phyloP scores from a whole-genome alignment of 2,888 invertebrate genomes.

The Branchellion lobata region DNA sequence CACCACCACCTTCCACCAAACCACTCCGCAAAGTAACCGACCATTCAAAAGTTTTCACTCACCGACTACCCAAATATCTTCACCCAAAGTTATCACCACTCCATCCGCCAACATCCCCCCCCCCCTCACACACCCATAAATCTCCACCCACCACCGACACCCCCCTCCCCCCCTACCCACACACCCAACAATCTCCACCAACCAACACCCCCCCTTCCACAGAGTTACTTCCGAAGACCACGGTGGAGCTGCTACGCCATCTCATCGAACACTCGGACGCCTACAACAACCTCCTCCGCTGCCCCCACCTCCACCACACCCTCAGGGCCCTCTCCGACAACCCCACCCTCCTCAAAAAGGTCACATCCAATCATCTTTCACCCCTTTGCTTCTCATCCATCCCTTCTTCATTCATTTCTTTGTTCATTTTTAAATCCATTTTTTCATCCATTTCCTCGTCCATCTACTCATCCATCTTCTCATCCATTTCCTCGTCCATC shows the following conservation, averaged over 20 bases:
- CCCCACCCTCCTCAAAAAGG: neutral
- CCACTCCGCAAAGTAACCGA: too few relatives aligned
- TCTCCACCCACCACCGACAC: too few relatives aligned
- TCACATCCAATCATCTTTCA: neutral
- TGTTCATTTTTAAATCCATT: neutral
- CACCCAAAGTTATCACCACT: too few relatives aligned
- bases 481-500: neutral
- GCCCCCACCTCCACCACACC: neutral
- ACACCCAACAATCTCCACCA: too few relatives aligned
- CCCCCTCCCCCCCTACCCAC: neutral
- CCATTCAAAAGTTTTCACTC: too few relatives aligned
- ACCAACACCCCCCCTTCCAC: too few relatives aligned
- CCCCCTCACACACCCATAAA: neutral
- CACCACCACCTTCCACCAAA: slow-evolving; percentile 2
- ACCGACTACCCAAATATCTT: too few relatives aligned
- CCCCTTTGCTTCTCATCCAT: neutral
- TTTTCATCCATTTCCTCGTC: neutral
- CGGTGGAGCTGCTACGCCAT: neutral
- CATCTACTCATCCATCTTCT: neutral
- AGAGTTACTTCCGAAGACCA: too few relatives aligned
- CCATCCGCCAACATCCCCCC: neutral
- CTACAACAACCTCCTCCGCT: neutral
- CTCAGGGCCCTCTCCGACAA: neutral
- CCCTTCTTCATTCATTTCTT: neutral
- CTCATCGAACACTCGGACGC: neutral